Evolutionary conservation across 2,113 vertebrate genomes (phyloP), one percentile per base, ranked within the genome.

Genomic region (Odobenus rosmarus): DNA sequence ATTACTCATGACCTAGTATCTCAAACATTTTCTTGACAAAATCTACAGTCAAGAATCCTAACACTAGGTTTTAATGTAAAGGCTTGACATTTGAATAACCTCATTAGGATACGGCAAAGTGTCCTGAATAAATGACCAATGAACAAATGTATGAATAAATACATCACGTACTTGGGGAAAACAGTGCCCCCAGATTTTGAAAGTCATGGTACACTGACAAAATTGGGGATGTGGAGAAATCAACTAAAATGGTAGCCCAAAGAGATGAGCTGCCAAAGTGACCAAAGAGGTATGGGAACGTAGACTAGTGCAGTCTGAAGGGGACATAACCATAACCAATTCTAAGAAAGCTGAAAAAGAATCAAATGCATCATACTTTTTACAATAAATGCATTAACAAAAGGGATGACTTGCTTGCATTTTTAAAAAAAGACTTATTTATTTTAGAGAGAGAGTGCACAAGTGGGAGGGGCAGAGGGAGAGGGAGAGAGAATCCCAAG

Each of bases 1-100:
- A 76, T 92, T 94, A 93, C 51, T 93, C 15, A 93, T 59, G 76
- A 90, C 12, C 71, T 83, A 96, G 53, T 28, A 94, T 4, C 23
- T 19, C 36, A 23, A 95, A 84, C n/a, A 87, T 67, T 62, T 93
- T 95, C 33, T 77, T 18, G 71, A 80, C 23, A 88, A 94, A 55
- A 86, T 74, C 28, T 74, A 67, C 1, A 88, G 36, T 24, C 76
- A 90, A 88, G 15, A 93, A 92, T 90, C 14, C 39, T 3, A 12
- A 89, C 16, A 64, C 18, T 91, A 80, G 88, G 42, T 36, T 51
- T 85, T 79, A 64, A 80, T 61, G 79, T 83, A 71, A 62, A 59
- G 31, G 21, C 5, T 92, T 84, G 26, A 89, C 21, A 49, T 74
- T 24, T 85, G 57, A 93, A 85, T 80, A 39, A 72, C n/a, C 59